phyloP scores from a whole-genome alignment of 2,113 vertebrate species.

The Anser cygnoides region DNA sequence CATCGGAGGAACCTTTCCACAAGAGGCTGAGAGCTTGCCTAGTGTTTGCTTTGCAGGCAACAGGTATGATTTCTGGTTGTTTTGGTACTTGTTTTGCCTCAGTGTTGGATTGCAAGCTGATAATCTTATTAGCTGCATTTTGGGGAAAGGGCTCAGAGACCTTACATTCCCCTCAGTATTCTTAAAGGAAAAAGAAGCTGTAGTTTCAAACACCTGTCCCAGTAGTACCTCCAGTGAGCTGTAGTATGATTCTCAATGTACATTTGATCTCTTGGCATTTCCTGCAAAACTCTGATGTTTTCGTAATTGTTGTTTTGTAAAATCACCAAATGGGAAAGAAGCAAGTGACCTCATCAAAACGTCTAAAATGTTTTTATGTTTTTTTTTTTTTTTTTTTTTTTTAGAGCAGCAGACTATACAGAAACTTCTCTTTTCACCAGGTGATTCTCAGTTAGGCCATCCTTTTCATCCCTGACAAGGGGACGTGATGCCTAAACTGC shows the following conservation, averaged over 20 bases:
- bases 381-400: neutral
- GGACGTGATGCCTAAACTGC: neutral
- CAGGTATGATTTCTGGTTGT: neutral
- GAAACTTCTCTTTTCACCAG: neutral
- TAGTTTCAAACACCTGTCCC: neutral
- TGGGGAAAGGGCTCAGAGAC: neutral
- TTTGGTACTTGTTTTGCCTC: neutral
- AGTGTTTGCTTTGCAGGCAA: neutral
- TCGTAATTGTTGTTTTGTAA: neutral
- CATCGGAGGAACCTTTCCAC: neutral
- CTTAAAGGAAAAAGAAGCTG: neutral
- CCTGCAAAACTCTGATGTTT: neutral
- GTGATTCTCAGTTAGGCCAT: neutral
- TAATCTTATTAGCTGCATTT: neutral
- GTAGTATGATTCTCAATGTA: neutral
- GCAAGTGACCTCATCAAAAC: neutral
- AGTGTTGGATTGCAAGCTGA: neutral
- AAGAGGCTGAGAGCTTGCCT: neutral
- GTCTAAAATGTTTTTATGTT: neutral
- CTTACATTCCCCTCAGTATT: neutral
- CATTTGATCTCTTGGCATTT: neutral
- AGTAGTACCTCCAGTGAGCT: neutral
- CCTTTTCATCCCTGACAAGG: neutral
- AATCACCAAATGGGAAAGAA: neutral
- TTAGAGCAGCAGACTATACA: neutral